Evolutionary conservation across 2,888 invertebrate species (phyloP), one percentile per base, ranked within the genome.

Genomic region (Protula sp.): DNA sequence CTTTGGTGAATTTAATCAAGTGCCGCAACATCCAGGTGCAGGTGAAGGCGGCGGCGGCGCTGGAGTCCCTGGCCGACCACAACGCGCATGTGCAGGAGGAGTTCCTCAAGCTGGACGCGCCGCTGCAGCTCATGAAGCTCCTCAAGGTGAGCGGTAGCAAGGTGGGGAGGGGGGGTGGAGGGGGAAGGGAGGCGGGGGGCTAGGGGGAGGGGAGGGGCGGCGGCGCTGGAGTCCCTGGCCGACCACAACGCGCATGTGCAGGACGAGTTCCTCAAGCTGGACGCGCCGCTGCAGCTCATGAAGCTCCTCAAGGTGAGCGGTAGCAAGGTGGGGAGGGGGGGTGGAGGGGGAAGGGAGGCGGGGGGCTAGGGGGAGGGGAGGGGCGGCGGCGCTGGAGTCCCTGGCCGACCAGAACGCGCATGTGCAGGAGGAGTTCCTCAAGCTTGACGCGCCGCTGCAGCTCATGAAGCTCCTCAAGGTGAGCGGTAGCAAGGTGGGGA

Each of bases 371-470:
- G n/a, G n/a, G n/a, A n/a, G n/a, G n/a, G n/a, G n/a, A n/a, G n/a
- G n/a, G n/a, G 77, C 81, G n/a, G 72, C 73, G 59, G 81, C 81
- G 26, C 63, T 81, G 47, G 79, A 81, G 65, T 72, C 79, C 26
- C 69, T 81, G 58, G 74, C 77, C 38, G 70, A 74, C 30, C 68
- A 74, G 55, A 81, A 81, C 67, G 63, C 69, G 2, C 60, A 64
- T 26, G 72, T 73, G 62, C 80, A 81, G 70, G 67, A 70, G 48
- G 70, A 70, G 1, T 78, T 80, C 60, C 69, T 81, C 19, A 70
- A 75, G 26, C 66, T 77, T 14, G 79, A 80, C 56, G 75, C 79
- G 14, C 78, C 78, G n/a, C 75, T 72, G 55, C 74, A 75, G 22
- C 70, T 81, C 19, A 70, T 79, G 30, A 72, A 74, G 55, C 68